A percentile compares a stretch with the other conserved stretches of the same genome.
These are phyloP conservation scores for Enteromius treurensis DNA, from an alignment of 2,797 vertebrate species.

Conservation along the genomic window DNA sequence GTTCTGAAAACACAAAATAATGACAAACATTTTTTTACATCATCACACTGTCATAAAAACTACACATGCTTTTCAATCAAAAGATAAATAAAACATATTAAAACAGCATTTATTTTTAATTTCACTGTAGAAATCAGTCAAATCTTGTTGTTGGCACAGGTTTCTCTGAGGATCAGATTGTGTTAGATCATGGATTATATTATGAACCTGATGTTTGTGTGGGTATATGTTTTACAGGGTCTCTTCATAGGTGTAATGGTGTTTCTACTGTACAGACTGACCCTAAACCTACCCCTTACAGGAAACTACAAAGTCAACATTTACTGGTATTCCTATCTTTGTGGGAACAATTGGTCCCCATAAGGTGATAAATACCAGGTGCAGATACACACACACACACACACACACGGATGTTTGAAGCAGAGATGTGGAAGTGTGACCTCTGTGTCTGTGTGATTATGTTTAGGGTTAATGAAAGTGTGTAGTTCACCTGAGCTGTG, in stretches of 20 bases:
- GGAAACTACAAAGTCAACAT: no score
- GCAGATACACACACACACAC: background rate
- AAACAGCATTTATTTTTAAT: background rate
- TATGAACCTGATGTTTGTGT: background rate
- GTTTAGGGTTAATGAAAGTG: slow-evolving; percentile 8
- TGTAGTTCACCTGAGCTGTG: slow-evolving; percentile 2
- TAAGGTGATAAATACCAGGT: no score
- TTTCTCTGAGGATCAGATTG: background rate
- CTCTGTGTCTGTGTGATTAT: slow-evolving; percentile 24
- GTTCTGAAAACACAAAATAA: background rate
- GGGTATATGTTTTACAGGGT: no score
- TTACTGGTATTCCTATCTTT: no score
- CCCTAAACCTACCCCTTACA: no score
- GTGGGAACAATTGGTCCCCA: no score
- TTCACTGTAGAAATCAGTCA: background rate
- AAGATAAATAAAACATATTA: background rate
- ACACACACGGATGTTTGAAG: background rate
- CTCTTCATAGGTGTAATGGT: no score
- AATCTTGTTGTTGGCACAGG: background rate
- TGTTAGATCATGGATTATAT: background rate
- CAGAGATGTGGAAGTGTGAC: background rate
- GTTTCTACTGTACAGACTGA: no score
- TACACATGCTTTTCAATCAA: background rate
- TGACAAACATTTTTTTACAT: background rate
- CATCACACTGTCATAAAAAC: background rate